phyloP scores from a whole-genome alignment of 2,797 vertebrate genomes.

The Pangasius sanitwongsei region DNA sequence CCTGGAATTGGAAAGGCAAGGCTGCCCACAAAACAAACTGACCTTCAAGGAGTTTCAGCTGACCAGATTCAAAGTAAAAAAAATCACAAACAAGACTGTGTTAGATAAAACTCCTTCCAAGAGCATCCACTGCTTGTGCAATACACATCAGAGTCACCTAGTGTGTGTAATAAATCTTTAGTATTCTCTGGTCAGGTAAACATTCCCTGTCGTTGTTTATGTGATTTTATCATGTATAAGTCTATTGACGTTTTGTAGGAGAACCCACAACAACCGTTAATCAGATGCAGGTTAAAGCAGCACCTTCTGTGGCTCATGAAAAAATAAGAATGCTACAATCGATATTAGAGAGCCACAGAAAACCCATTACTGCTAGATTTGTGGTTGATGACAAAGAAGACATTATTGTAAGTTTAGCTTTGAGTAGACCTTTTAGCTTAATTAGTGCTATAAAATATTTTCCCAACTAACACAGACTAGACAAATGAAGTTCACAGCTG shows the following conservation, averaged over 20 bases:
- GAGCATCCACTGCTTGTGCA: constrained; percentile 23
- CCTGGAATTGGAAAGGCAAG: constrained; percentile 58
- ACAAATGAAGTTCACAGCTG: constrained; percentile 33
- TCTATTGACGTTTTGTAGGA: not conserved
- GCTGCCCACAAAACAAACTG: constrained; percentile 55
- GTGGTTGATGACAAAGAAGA: constrained; percentile 22
- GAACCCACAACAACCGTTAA: not conserved
- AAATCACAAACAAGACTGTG: constrained; percentile 32
- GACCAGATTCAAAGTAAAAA: constrained; percentile 31
- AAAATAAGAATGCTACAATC: not conserved
- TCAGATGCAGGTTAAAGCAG: not conserved
- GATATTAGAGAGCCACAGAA: not conserved
- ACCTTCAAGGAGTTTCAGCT: constrained; percentile 35
- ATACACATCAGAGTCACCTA: constrained; percentile 18
- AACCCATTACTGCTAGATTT: constrained; percentile 9
- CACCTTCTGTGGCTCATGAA: not conserved
- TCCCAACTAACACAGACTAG: constrained; percentile 53
- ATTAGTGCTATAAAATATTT: constrained; percentile 65
- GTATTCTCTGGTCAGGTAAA: constrained; percentile 11
- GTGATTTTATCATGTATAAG: not conserved
- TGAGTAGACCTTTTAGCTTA: constrained; percentile 62
- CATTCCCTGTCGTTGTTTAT: not conserved
- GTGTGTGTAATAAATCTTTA: constrained; percentile 1
- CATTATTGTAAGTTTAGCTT: constrained; percentile 53
- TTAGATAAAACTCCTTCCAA: constrained; percentile 1